Conservation (phyloP, 2,888 invertebrate genomes). For the Eupeodes luniger region DNA sequence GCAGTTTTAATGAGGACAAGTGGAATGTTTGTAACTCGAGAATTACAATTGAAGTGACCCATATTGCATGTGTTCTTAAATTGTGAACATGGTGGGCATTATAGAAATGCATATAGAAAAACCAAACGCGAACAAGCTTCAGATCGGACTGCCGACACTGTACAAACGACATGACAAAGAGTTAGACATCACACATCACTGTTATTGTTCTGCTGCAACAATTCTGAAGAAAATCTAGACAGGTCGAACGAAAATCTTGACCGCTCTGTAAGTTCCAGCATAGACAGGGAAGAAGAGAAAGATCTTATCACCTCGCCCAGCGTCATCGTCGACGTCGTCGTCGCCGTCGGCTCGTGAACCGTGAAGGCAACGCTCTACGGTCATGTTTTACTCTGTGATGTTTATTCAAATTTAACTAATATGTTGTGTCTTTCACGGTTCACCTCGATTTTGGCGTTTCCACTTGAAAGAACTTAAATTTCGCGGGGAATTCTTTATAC, state of each 20-base stretch:
- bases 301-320: slow-evolving; percentile 68
- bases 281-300: slow-evolving; percentile 5
- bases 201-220: slow-evolving; percentile 57
- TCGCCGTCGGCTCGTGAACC: slow-evolving; percentile 57
- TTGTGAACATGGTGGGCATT: neutral
- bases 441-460: slow-evolving; percentile 66
- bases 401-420: slow-evolving; percentile 66
- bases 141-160: neutral
- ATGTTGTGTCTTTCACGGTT: slow-evolving; percentile 58
- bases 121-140: neutral
- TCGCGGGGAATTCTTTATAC: slow-evolving; percentile 39
- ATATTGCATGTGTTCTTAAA: slow-evolving; percentile 46
- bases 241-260: slow-evolving; percentile 59
- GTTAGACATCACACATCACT: slow-evolving; percentile 8
- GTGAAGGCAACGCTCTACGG: slow-evolving; percentile 64
- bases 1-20: slow-evolving; percentile 60
- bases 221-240: slow-evolving; percentile 47
- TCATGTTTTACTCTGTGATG: slow-evolving; percentile 45
- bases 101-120: neutral
- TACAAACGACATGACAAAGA: slow-evolving; percentile 29
- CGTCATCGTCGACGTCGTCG: neutral
- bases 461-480: slow-evolving; percentile 67
- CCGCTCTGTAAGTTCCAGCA: slow-evolving; percentile 52
- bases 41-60: slow-evolving; percentile 69
- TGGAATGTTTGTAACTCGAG: slow-evolving; percentile 58